Base-by-base conservation (phyloP, 2,888 invertebrate species). In the Pocota personata region DNA sequence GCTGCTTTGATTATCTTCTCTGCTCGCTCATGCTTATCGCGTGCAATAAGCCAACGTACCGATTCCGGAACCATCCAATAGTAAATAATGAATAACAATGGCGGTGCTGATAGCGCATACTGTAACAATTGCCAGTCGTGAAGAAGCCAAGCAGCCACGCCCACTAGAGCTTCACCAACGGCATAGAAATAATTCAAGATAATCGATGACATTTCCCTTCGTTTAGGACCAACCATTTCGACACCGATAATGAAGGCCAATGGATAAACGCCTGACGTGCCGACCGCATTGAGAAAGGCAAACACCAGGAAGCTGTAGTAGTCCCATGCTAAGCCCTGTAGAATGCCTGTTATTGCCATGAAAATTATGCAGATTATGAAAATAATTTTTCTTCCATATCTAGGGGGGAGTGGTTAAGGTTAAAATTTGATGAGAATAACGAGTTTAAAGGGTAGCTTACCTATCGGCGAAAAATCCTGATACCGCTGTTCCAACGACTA, bases 1-100 rank as follows among this genome's bases (percentile, higher is more conserved):
- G 94, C 95, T 88, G 92, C 93, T 37, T 91, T 90, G 12, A 95
- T 93, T 10, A 95, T 94, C 30, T 91, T 90, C 71, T 93, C 93
- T 0, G 95, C 95, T 88, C 94, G 93, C 52, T 92, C 91, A 40
- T 93, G 93, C 83, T 93, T 92, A 48, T 94, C 92, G 50, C 94
- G 94, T 0, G 94, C 94, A 71, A 95, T 90, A 16, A 95, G 91
- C 95, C 95, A 95, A 87, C 95, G 92, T 0, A 95, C 94, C 0
- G 95, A 95, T 90, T 95, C 95, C 0, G 95, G 95, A 21, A 95
- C 93, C 30, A 91, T 93, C 95, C 95, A 95, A 88, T 94, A 94
- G 88, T 95, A 95, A 16, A 91, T 90, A 21, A 95, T 90, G 88
- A 95, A 95, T 19, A 95, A 84, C 8, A 94, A 89, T 5, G 95